These are phyloP conservation scores for Eufriesea mexicana DNA, from an alignment of 1,140 invertebrate genomes.

Conservation along the genomic window DNA sequence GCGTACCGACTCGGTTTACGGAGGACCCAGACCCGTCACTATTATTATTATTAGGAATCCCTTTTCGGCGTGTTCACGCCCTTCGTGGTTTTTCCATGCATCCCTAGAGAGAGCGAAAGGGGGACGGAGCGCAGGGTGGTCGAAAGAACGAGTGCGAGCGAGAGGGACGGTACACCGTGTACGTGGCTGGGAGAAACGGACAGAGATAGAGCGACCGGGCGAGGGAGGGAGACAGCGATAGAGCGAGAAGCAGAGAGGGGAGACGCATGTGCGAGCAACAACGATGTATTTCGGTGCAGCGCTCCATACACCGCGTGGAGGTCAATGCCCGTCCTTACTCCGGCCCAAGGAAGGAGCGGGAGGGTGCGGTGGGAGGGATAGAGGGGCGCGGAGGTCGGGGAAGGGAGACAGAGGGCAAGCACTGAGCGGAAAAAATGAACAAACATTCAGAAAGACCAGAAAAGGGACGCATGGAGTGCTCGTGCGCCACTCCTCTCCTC, in stretches of 20 bases:
- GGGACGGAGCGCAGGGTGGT: conserved; percentile 39
- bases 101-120: conserved; percentile 23
- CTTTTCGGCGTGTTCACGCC: conserved; percentile 64
- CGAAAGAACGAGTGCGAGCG: conserved; percentile 28
- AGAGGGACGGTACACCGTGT: conserved; percentile 12
- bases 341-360: conserved; percentile 77
- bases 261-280: conserved; percentile 79
- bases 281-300: conserved; percentile 81
- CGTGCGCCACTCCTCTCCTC: conserved; percentile 12
- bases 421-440: conserved; percentile 68
- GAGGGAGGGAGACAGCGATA: conserved; percentile 17
- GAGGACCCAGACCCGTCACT: conserved; percentile 3
- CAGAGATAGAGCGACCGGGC: conserved; percentile 27
- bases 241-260: conserved; percentile 45
- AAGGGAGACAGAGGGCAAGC: conserved; percentile 72
- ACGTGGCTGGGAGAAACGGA: neutral
- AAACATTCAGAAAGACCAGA: conserved; percentile 66
- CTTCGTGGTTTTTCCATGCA: conserved; percentile 64
- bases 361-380: conserved; percentile 52
- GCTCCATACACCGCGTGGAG: conserved; percentile 79
- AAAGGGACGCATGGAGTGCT: conserved; percentile 31
- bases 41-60: conserved; percentile 46
- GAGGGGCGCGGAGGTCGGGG: conserved; percentile 58
- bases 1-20: neutral
- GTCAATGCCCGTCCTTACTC: conserved; percentile 83